These are phyloP conservation scores for Pipistrellus nathusii DNA, from an alignment of 2,797 vertebrate genomes.

Conservation along the genomic window DNA sequence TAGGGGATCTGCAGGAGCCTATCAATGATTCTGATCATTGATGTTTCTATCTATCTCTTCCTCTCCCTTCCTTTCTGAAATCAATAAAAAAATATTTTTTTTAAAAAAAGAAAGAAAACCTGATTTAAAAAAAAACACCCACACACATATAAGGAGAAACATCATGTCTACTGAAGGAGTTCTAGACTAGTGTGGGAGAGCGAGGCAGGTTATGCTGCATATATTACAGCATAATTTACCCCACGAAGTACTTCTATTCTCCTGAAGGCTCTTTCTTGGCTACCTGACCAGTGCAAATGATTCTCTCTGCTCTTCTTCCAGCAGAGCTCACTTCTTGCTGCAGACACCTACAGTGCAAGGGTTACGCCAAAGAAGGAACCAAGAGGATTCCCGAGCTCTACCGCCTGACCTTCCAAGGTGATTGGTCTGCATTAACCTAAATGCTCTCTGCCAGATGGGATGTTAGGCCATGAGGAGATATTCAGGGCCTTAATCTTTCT, in stretches of 20 bases:
- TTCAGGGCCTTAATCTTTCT: not conserved
- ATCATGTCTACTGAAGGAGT: not conserved
- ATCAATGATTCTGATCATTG: not conserved
- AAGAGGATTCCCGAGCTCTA: not conserved
- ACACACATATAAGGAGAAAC: not conserved
- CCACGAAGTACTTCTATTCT: not conserved
- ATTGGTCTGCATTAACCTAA: not conserved
- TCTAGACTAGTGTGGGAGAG: not conserved
- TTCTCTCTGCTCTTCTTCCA: not conserved
- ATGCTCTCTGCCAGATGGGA: not conserved
- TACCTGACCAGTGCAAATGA: not conserved
- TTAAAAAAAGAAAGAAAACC: no score
- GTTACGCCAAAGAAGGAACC: not conserved
- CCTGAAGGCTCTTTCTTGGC: not conserved
- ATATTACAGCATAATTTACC: not conserved
- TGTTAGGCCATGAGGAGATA: not conserved
- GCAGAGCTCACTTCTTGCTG: not conserved
- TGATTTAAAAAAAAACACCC: no score
- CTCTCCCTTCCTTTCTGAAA: not conserved
- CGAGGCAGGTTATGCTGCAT: accelerated
- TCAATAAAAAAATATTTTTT: not conserved
- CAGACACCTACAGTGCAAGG: not conserved
- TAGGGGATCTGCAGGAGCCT: not conserved
- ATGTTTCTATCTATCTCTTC: not conserved
- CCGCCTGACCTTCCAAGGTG: not conserved